Conservation (phyloP, 1,140 invertebrate genomes). For the Ceratosolen fusciceps region DNA sequence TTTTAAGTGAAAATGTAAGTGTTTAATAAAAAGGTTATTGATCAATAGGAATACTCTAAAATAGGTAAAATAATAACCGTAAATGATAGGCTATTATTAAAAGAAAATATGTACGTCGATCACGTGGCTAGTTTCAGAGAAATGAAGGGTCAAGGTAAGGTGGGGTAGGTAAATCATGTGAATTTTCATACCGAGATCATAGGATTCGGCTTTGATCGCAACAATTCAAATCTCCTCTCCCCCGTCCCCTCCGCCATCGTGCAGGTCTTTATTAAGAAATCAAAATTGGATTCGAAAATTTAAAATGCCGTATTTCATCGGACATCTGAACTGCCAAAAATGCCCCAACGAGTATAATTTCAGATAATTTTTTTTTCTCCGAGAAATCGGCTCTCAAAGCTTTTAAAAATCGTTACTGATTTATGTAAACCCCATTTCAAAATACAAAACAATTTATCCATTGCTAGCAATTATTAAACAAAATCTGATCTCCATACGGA, state of each 20-base stretch:
- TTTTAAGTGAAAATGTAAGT: conserved; percentile 18
- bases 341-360: neutral
- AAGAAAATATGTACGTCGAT: conserved; percentile 3
- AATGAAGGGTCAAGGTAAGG: conserved; percentile 19
- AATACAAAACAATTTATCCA: conserved; percentile 16
- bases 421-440: conserved; percentile 1
- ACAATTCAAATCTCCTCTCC: no score
- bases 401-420: neutral
- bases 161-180: neutral
- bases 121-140: conserved; percentile 5
- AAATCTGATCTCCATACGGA: neutral
- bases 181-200: conserved; percentile 5
- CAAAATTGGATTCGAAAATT: neutral
- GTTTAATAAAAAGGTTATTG: conserved; percentile 22
- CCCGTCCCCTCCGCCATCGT: no score
- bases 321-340: neutral
- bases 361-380: neutral
- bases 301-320: neutral
- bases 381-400: neutral
- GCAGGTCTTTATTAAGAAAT: conserved; percentile 1
- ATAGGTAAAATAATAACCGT: neutral
- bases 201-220: neutral
- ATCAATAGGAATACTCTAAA: conserved; percentile 7
- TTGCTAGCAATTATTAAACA: neutral
- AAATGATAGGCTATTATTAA: conserved; percentile 15